Evolutionary conservation across 2,888 invertebrate species (phyloP).

Genomic region (Drosophila dives): DNA sequence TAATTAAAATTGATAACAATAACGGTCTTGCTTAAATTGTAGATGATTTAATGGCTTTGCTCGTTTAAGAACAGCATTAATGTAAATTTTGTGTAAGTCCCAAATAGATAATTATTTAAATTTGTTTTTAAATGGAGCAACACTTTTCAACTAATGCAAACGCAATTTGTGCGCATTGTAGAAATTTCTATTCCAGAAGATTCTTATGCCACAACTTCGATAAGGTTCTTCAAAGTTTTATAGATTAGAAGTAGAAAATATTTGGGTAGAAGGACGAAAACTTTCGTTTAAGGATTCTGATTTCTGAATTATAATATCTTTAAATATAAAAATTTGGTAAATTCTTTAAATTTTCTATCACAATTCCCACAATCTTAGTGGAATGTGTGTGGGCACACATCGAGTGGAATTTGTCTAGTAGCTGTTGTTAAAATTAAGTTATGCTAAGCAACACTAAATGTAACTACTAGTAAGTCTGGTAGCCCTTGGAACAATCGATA

Average conservation of each 20-base stretch:
- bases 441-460: too few relatives aligned
- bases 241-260: background rate
- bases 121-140: background rate
- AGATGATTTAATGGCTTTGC: constrained; percentile 28
- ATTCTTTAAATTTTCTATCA: background rate
- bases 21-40: constrained; percentile 42
- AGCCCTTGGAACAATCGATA: too few relatives aligned
- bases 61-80: background rate
- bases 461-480: too few relatives aligned
- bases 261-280: background rate
- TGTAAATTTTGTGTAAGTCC: background rate
- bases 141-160: background rate
- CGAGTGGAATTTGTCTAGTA: background rate
- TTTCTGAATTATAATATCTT: background rate
- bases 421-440: background rate
- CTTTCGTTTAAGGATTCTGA: background rate
- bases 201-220: background rate
- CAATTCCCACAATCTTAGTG: background rate
- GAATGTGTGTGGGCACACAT: background rate
- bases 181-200: background rate
- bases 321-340: background rate
- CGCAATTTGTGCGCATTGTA: background rate
- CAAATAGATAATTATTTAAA: background rate
- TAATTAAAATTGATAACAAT: constrained; percentile 75
- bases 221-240: background rate